phyloP scores from a whole-genome alignment of 1,140 invertebrate genomes.

The Mamestra configurata region DNA sequence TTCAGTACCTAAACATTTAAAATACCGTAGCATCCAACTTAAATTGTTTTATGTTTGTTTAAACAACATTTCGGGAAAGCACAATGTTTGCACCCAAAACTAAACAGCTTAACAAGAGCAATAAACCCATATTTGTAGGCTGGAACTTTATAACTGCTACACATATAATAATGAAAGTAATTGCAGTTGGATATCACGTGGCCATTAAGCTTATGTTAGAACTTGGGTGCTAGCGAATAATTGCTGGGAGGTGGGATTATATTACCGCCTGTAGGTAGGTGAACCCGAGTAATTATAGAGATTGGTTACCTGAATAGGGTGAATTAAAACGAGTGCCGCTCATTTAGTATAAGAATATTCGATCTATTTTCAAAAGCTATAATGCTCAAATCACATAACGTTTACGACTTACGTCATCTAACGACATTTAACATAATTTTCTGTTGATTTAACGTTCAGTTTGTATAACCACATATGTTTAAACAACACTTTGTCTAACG shows the following conservation, averaged over 20 bases:
- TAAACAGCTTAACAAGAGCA: conserved; percentile 43
- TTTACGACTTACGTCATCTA: too few species aligned
- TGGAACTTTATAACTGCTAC: conserved; percentile 23
- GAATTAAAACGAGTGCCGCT: too few species aligned
- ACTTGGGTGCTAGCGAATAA: conserved; percentile 25
- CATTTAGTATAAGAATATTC: too few species aligned
- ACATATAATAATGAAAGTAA: conserved; percentile 38
- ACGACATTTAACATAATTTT: too few species aligned
- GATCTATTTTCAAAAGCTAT: too few species aligned
- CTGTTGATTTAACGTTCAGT: too few species aligned
- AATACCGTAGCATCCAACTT: background rate
- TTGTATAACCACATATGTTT: too few species aligned
- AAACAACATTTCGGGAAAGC: conserved; percentile 7
- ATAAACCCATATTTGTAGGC: conserved; percentile 36
- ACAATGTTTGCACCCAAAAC: conserved; percentile 21
- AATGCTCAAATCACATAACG: too few species aligned
- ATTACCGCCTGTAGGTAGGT: background rate
- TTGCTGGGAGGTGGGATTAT: background rate
- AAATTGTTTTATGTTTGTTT: conserved; percentile 8
- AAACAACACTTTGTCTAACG: too few species aligned
- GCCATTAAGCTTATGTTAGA: conserved; percentile 2
- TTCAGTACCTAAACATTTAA: background rate
- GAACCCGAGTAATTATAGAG: background rate
- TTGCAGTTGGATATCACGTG: conserved; percentile 19
- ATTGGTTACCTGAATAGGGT: too few species aligned